phyloP scores from a whole-genome alignment of 2,888 invertebrate species.

The Eupithecia insigniata region DNA sequence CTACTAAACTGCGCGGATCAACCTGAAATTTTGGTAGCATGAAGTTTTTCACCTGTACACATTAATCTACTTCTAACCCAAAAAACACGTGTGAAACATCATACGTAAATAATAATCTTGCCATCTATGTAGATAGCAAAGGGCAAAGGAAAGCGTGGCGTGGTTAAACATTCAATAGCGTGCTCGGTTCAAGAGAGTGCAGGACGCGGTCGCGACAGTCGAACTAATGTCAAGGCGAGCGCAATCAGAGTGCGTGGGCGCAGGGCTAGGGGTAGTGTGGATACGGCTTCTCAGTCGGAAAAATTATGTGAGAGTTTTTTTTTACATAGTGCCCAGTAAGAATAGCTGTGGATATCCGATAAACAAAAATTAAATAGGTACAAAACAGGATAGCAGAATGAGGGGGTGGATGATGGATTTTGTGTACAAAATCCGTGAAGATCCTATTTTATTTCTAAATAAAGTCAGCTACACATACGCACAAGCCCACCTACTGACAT shows the following conservation, averaged over 20 bases:
- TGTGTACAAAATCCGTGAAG: too few relatives aligned
- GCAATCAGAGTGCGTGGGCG: conserved; percentile 82
- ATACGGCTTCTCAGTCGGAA: conserved; percentile 44
- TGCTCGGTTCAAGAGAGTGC: conserved; percentile 49
- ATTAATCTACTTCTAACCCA: neutral
- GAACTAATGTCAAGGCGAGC: conserved; percentile 81
- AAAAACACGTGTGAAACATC: neutral
- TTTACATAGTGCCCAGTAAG: too few relatives aligned
- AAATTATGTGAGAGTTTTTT: neutral
- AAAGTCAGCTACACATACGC: too few relatives aligned
- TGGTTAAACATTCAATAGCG: conserved; percentile 37
- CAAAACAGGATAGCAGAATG: too few relatives aligned
- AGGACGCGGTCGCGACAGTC: conserved; percentile 71
- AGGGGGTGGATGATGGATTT: too few relatives aligned
- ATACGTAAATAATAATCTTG: neutral
- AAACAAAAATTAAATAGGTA: too few relatives aligned
- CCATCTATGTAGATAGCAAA: conserved; percentile 12
- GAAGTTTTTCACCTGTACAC: neutral
- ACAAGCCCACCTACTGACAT: too few relatives aligned
- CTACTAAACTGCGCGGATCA: too few relatives aligned
- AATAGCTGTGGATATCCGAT: too few relatives aligned
- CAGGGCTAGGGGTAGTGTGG: conserved; percentile 55
- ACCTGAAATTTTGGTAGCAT: too few relatives aligned
- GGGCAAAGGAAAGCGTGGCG: conserved; percentile 24
- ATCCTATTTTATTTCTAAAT: too few relatives aligned